Base-by-base conservation (phyloP, 2,797 vertebrate species). In the Enteromius afrohamiltoni region DNA sequence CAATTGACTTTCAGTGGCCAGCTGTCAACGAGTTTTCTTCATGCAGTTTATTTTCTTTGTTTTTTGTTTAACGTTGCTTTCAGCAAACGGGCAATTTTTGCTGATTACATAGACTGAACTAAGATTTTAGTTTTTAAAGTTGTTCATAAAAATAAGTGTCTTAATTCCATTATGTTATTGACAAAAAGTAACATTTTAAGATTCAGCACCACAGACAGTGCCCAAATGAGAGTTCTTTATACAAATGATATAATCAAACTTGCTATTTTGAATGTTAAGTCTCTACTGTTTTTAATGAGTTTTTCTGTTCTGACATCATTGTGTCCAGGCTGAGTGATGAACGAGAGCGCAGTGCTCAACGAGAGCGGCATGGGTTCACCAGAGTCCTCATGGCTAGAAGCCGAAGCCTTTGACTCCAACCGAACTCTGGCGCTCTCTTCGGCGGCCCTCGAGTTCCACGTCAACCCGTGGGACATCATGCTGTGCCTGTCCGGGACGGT, bases 391-490 rank as follows among this genome's bases (percentile, higher is more conserved):
- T 94, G 93, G 93, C 83, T 90, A 83, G 93, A 93, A 83, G 76
- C 87, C 14, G 92, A 90, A n/a, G 91, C 82, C 62, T 84, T 83
- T 1, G 90, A 95, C 89, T 87, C 85, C 88, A 92, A 95, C 88
- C 26, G 90, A 90, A 91, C 88, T 80, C 82, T 95, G 91, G 92
- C 92, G 23, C 90, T 93, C 69, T 94, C 93, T 79, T 88, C 90
- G 0, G 92, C 95, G 0, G 91, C 94, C 74, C 88, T 93, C 0
- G 89, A 92, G 0, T 94, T 95, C 16, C 88, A 95, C 21, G 93
- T 98, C 88, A 99, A 98, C 90, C 98, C 98, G 0, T 99, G 98
- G 98, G 97, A 99, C 90, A 96, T 99, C 75, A 97, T 99, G 95
- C 93, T 99, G 70, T 99, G 98, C 77, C 95, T 98, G 87, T 99